Evolutionary conservation across 2,113 vertebrate species (phyloP), one percentile per base, ranked within the genome.

Genomic region (Callopanchax toddi): DNA sequence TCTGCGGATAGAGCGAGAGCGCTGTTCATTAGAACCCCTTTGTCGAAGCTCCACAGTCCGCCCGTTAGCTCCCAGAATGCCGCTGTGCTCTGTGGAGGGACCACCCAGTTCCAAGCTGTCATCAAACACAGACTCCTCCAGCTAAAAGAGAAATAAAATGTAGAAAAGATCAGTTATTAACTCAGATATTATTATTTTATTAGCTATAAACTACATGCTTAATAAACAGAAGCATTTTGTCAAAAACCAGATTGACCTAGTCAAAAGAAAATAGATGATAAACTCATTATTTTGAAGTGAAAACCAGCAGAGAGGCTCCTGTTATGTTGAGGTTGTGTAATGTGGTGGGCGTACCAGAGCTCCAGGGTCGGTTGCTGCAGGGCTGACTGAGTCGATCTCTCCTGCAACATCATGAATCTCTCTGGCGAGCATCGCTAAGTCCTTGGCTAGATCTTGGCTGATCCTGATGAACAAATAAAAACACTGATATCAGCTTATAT

Each of bases 321-420:
- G 2, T 61, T 12, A 49, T 59, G 6, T 1, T 18, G 16, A 45
- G 60, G 21, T 32, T 29, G 8, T 17, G 36, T 22, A 44, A 29
- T 34, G 10, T 59, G 53, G 54, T 20, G 43, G 66, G 3, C 45
- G 23, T 84, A 96, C 96, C 96, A 94, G 90, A 91, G 93, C 94
- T 88, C 94, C 96, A 70, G 96, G 94, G 79, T 96, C 96, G 46
- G 96, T 95, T 86, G 96, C 94, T 69, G 97, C 97, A 37, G 97
- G 98, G 81, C 95, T 99, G 88, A 97, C 97, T 44, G 96, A 96
- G 88, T 99, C 97, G 79, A 98, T 98, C 87, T 99, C 97, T 75
- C 97, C 97, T 48, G 97, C 97, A 85, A 99, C 97, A 77, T 99
- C 97, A 80, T 98, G 97, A 87, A 99, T 99, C 89, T 99, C 97